phyloP scores from a whole-genome alignment of 1,140 invertebrate species.

The Caenorhabditis briggsae region DNA sequence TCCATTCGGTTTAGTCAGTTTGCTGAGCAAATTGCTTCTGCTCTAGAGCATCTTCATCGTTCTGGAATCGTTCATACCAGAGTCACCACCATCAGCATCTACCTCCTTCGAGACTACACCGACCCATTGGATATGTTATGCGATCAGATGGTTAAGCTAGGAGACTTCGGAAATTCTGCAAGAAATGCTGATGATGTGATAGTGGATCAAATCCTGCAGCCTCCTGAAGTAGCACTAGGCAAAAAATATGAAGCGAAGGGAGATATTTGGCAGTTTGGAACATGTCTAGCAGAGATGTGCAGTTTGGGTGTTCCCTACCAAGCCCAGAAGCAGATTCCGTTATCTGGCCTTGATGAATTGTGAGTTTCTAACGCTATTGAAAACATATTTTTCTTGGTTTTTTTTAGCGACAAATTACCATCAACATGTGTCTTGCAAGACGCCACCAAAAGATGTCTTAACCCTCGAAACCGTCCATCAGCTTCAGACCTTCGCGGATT shows the following conservation, averaged over 20 bases:
- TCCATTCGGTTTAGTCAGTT: constrained; percentile 34
- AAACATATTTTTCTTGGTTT: background rate
- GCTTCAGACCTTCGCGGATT: constrained; percentile 20
- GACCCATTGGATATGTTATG: constrained; percentile 28
- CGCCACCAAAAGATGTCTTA: constrained; percentile 10
- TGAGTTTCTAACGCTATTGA: background rate
- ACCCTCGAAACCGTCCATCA: constrained; percentile 3
- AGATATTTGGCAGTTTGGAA: constrained; percentile 52
- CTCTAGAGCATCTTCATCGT: constrained; percentile 4
- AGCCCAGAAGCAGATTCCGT: constrained; percentile 35
- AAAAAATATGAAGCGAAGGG: constrained; percentile 45
- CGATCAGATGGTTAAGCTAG: constrained; percentile 21
- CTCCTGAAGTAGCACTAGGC: constrained; percentile 22
- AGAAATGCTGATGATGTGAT: constrained; percentile 5
- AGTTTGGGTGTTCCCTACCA: constrained; percentile 35
- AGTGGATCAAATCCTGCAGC: constrained; percentile 11
- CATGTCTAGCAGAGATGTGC: constrained; percentile 30
- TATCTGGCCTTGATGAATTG: constrained; percentile 30
- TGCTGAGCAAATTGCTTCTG: constrained; percentile 19
- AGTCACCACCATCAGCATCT: constrained; percentile 23
- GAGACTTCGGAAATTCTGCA: constrained; percentile 22
- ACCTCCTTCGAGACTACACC: constrained; percentile 38
- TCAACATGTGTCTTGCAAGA: constrained; percentile 7
- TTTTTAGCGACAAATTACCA: constrained; percentile 34
- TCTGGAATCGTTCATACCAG: constrained; percentile 31